Percentiles rank a stretch among this genome's conserved stretches.
phyloP scores from a whole-genome alignment of 1,140 invertebrate species.

The Colletes gigas region DNA sequence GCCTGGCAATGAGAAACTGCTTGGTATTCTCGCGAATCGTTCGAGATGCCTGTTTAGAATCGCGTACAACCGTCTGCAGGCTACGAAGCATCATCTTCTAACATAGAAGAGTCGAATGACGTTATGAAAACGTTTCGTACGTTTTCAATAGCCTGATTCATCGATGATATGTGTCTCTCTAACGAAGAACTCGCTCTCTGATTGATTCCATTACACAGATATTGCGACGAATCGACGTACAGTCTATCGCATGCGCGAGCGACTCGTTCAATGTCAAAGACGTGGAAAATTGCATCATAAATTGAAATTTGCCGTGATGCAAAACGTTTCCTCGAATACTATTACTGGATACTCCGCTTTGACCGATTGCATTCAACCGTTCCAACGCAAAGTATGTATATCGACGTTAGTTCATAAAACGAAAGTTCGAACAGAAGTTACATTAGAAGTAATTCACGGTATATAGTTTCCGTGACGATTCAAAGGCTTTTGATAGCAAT shows the following conservation, averaged over 20 bases:
- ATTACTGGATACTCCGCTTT: too few species aligned
- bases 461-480: too few species aligned
- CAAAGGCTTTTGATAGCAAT: too few species aligned
- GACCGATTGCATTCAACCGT: too few species aligned
- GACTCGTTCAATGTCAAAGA: too few species aligned
- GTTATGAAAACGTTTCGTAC: background rate
- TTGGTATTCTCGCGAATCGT: slow-evolving; percentile 38
- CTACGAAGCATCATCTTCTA: background rate
- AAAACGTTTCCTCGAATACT: too few species aligned
- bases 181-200: background rate
- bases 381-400: too few species aligned
- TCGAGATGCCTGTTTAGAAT: slow-evolving; percentile 37
- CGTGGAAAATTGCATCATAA: too few species aligned
- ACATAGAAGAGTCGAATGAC: background rate
- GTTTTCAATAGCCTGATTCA: background rate
- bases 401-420: too few species aligned
- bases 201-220: slow-evolving; percentile 17
- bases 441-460: too few species aligned
- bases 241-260: background rate
- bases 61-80: background rate
- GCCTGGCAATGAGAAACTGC: slow-evolving; percentile 29
- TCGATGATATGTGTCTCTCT: slow-evolving; percentile 11
- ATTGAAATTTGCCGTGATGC: too few species aligned
- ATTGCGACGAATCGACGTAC: background rate
- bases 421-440: too few species aligned